Evolutionary conservation across 2,797 vertebrate genomes (phyloP), one percentile per base, ranked within the genome.

Genomic region (Melanogrammus aeglefinus): DNA sequence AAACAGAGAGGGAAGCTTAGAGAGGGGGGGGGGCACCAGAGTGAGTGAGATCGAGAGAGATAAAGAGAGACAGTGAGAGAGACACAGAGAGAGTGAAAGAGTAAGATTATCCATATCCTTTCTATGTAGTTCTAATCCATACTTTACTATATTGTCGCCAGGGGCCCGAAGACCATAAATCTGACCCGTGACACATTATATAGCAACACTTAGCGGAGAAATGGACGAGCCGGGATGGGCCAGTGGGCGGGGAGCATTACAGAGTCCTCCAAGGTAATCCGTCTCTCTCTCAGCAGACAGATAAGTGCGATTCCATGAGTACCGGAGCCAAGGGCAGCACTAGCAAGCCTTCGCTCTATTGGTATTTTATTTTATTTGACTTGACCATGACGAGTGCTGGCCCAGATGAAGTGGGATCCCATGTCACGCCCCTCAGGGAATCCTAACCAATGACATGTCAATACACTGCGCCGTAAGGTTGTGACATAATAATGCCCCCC

Each of bases 161-260:
- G 38, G 74, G 84, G 81, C 74, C 73, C 81, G 66, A 41, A 77
- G 72, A 80, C 66, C 35, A 76, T 84, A 87, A 85, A 89, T 88
- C 88, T 86, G 76, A 69, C 12, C 9, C 79, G 75, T 80, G 84
- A 85, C 85, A 86, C 72, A 73, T 78, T 82, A 76, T 82, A 86
- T 82, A 79, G 78, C 66, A 88, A 87, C 85, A 90, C 86, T 89
- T 84, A 88, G 79, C 81, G 79, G 83, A 86, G 79, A 87, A 89
- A 88, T 81, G 82, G 78, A 81, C 77, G 72, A 27, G 6, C 33
- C 13, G 57, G 57, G 33, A 77, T 57, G 74, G 75, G 82, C 75
- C 21, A 29, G 75, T 47, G 74, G 75, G 82, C 75, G 57, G 82
- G 38, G 81, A 72, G 80, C 80, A 81, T 85, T 83, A 81, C 76